Conservation (phyloP, 2,888 invertebrate species). For the Cinara cedri region DNA sequence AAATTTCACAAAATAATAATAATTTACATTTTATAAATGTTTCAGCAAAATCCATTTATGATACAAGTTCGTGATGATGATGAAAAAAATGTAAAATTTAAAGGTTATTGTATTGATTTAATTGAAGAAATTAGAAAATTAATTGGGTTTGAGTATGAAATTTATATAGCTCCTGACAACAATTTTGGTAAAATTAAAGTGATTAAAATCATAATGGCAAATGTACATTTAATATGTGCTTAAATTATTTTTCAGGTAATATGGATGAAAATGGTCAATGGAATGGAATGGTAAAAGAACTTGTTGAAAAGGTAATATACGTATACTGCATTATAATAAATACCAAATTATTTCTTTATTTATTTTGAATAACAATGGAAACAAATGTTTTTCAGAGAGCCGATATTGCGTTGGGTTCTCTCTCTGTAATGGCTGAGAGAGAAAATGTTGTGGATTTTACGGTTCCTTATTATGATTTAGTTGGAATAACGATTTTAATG, state of each 20-base stretch:
- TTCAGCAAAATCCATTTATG: conserved; percentile 83
- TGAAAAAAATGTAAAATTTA: conserved; percentile 62
- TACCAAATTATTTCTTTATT: too few relatives aligned
- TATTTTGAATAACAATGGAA: too few relatives aligned
- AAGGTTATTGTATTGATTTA: conserved; percentile 93
- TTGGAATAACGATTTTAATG: conserved; percentile 96
- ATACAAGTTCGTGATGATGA: conserved; percentile 70
- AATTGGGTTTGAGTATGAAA: conserved; percentile 89
- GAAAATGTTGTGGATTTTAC: conserved; percentile 98
- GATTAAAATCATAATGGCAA: background rate
- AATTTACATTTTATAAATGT: conserved; percentile 60
- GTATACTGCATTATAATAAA: background rate
- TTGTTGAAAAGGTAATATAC: conserved; percentile 72
- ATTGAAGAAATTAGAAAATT: conserved; percentile 84
- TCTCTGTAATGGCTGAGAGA: conserved; percentile 96
- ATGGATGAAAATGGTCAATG: conserved; percentile 87
- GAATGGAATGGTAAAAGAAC: conserved; percentile 83
- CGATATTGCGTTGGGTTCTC: conserved; percentile 90
- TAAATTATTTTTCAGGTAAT: conserved; percentile 65
- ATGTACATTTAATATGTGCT: background rate
- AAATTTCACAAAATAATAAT: background rate
- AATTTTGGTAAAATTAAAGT: conserved; percentile 66
- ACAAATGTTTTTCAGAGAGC: conserved; percentile 68
- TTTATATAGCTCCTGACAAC: conserved; percentile 79
- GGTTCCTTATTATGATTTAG: conserved; percentile 96